Conservation (phyloP, 2,113 vertebrate species). For the Albula glossodonta region DNA sequence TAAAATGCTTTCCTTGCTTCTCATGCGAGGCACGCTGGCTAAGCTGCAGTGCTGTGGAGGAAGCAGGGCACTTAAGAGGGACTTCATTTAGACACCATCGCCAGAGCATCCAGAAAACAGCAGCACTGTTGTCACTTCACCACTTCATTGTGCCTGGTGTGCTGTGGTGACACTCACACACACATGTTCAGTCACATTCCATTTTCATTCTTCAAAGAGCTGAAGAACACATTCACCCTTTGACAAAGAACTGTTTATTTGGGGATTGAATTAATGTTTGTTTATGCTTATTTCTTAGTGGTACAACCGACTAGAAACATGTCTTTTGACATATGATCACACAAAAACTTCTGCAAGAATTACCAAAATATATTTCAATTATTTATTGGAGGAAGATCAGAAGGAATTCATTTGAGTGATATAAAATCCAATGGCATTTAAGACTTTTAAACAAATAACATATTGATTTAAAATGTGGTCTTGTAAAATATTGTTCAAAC, state of each 20-base stretch:
- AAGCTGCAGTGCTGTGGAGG: not conserved
- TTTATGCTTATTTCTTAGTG: not conserved
- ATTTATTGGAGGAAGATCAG: not conserved
- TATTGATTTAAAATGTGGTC: too few species aligned
- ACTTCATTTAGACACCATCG: conserved; percentile 23
- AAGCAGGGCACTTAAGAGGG: conserved; percentile 32
- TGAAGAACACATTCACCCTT: not conserved
- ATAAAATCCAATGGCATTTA: not conserved
- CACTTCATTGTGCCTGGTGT: not conserved
- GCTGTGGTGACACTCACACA: not conserved
- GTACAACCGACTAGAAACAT: not conserved
- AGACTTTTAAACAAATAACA: not conserved
- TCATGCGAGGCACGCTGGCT: conserved; percentile 45
- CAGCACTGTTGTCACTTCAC: not conserved
- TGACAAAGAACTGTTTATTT: not conserved
- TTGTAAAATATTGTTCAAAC: too few species aligned
- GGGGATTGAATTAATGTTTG: not conserved
- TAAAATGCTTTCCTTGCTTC: conserved; percentile 49
- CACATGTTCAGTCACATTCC: not conserved
- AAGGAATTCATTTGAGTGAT: not conserved
- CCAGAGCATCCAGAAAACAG: not conserved
- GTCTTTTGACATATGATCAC: not conserved
- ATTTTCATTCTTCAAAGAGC: not conserved
- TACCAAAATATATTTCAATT: not conserved
- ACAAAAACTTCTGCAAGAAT: not conserved